phyloP scores from a whole-genome alignment of 2,888 invertebrate species.

The Lamellibrachia columna region DNA sequence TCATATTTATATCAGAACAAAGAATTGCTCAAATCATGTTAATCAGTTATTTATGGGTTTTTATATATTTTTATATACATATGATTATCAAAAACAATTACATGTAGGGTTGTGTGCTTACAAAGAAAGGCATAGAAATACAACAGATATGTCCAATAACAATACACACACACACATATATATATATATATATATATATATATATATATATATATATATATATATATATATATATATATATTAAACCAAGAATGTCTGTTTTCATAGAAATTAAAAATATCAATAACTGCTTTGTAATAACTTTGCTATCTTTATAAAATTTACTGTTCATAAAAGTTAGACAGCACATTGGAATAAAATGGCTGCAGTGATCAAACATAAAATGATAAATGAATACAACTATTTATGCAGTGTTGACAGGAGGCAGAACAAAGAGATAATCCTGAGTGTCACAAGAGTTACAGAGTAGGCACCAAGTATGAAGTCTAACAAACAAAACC shows the following conservation, averaged over 20 bases:
- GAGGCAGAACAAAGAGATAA: not conserved
- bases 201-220: too few relatives aligned
- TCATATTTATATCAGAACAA: not conserved
- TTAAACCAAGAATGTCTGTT: not conserved
- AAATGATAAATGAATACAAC: not conserved
- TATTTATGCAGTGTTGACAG: not conserved
- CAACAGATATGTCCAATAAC: not conserved
- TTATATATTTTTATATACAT: not conserved
- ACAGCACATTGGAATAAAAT: not conserved
- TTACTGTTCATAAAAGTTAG: not conserved
- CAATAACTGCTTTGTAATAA: not conserved
- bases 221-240: too few relatives aligned
- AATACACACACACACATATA: not conserved
- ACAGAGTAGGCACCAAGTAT: not conserved
- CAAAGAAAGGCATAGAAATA: not conserved
- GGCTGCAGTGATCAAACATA: not conserved
- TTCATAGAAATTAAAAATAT: not conserved
- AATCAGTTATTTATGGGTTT: not conserved
- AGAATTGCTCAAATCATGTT: not conserved
- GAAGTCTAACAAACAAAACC: constrained; percentile 5
- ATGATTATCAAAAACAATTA: not conserved
- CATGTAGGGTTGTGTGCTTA: not conserved
- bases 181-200: too few relatives aligned
- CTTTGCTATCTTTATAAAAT: not conserved
- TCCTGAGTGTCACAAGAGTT: not conserved